These are phyloP conservation scores for Eucidaris tribuloides DNA, from an alignment of 35 echinoderm and acorn worm species.

Conservation along the genomic window DNA sequence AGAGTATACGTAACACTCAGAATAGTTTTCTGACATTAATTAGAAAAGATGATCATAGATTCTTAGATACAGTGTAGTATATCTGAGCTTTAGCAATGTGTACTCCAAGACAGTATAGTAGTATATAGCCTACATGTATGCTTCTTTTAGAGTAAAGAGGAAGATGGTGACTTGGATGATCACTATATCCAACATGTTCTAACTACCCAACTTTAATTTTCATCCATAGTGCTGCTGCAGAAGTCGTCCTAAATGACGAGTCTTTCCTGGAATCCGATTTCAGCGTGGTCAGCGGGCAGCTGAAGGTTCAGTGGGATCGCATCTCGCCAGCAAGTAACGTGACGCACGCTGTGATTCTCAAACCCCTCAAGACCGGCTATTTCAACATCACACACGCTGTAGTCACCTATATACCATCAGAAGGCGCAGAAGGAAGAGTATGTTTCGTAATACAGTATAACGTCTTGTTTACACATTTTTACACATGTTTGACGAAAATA, in stretches of 20 bases:
- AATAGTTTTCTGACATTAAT: neutral
- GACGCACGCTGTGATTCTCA: conserved; percentile 76
- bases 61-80: neutral
- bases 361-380: conserved; percentile 59
- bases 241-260: conserved; percentile 80
- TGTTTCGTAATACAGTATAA: no score
- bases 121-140: neutral
- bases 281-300: conserved; percentile 55
- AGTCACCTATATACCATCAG: conserved; percentile 68
- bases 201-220: neutral
- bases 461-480: no score
- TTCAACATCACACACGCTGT: conserved; percentile 89
- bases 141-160: neutral
- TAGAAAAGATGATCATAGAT: neutral
- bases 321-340: conserved; percentile 96
- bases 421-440: conserved; percentile 72
- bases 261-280: conserved; percentile 78
- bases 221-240: conserved; percentile 71
- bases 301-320: conserved; percentile 79
- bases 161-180: neutral
- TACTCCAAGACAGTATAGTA: neutral
- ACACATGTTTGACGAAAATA: no score
- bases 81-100: neutral
- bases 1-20: no score
- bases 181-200: neutral